A percentile compares a stretch with the other conserved stretches of the same genome.
These are phyloP conservation scores for Trichopoda pennipes DNA, from an alignment of 2,888 invertebrate genomes.

Conservation along the genomic window DNA sequence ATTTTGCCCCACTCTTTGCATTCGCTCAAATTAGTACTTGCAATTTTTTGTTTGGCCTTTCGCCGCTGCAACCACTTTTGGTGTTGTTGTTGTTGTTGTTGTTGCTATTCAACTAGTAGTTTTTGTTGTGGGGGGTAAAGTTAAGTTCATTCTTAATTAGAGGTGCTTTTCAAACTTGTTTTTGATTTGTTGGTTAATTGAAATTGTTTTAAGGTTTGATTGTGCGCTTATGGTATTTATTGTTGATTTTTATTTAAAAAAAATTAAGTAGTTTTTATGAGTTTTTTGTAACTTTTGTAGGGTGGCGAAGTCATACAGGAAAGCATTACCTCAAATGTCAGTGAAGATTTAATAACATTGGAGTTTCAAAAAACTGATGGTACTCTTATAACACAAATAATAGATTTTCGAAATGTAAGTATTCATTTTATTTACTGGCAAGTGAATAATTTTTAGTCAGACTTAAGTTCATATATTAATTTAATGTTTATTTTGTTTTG, in stretches of 20 bases:
- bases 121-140: conserved; percentile 29
- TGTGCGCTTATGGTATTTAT: background rate
- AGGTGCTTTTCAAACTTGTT: conserved; percentile 33
- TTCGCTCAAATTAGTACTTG: conserved; percentile 65
- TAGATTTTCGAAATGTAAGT: conserved; percentile 96
- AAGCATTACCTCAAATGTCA: conserved; percentile 94
- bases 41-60: conserved; percentile 37
- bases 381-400: conserved; percentile 93
- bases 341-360: conserved; percentile 92
- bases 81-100: background rate
- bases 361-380: conserved; percentile 96
- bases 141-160: conserved; percentile 70
- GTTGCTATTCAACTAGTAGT: conserved; percentile 30
- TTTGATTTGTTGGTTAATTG: conserved; percentile 27
- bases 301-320: conserved; percentile 97
- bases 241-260: background rate
- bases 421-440: background rate
- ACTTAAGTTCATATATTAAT: background rate
- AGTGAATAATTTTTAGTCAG: background rate
- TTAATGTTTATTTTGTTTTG: too few species aligned
- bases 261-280: conserved; percentile 13
- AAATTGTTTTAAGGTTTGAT: conserved; percentile 45
- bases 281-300: conserved; percentile 82
- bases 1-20: background rate
- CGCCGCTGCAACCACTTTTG: conserved; percentile 5